Percentiles rank a stretch among this genome's conserved stretches.
Conservation (phyloP, 92 coral and sea anemone species). For the Porites cylindrica region DNA sequence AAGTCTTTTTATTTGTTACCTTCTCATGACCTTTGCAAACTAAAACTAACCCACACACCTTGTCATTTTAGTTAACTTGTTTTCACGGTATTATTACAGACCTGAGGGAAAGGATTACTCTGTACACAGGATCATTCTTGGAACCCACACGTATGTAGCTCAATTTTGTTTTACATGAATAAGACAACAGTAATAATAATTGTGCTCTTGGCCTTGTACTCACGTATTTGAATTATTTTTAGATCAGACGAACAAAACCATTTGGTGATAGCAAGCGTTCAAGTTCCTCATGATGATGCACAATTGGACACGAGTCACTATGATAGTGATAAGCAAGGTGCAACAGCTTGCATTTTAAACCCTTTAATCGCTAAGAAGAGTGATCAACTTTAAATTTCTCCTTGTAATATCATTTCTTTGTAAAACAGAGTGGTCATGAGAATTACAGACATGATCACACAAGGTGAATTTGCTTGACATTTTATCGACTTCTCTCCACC, state of each 20-base stretch:
- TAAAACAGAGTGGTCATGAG: too few relatives aligned
- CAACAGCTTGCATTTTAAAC: background rate
- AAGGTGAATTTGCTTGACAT: too few relatives aligned
- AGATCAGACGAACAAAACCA: slow-evolving; percentile 99
- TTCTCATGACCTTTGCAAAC: too few relatives aligned
- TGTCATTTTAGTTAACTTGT: too few relatives aligned
- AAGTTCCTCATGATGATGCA: slow-evolving; percentile 95
- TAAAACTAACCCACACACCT: too few relatives aligned
- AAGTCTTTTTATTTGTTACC: too few relatives aligned
- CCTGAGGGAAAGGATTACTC: slow-evolving; percentile 99
- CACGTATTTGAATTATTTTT: background rate
- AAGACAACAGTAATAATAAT: background rate
- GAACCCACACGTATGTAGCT: slow-evolving; percentile 97
- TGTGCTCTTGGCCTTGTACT: background rate
- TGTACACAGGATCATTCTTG: slow-evolving; percentile 94
- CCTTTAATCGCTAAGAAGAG: too few relatives aligned
- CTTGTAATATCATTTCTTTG: too few relatives aligned
- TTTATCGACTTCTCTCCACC: too few relatives aligned
- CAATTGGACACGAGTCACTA: slow-evolving; percentile 97
- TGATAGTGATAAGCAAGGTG: slow-evolving; percentile 98
- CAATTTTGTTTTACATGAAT: background rate
- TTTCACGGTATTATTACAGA: slow-evolving; percentile 50
- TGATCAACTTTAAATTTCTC: too few relatives aligned
- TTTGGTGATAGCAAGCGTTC: slow-evolving; percentile 97
- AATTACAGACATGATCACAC: too few relatives aligned